Conservation (phyloP, 1,140 invertebrate species). For the Trichogramma pretiosum region DNA sequence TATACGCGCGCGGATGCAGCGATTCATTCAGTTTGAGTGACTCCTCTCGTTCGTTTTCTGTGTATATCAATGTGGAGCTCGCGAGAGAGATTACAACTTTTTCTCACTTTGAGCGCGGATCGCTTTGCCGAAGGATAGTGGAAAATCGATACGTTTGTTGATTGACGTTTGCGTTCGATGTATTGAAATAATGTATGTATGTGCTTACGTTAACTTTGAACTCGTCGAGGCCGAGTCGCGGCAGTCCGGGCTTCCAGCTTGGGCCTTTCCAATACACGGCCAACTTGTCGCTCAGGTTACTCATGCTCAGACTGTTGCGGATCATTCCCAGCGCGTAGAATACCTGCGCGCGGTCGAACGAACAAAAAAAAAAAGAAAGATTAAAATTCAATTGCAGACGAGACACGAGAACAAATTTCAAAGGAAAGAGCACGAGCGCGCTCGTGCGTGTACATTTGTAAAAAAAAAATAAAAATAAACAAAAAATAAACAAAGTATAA, state of each 20-base stretch:
- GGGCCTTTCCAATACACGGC: conserved; percentile 73
- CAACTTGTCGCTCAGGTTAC: conserved; percentile 55
- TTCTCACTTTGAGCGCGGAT: neutral
- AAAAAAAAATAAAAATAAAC: too few relatives aligned
- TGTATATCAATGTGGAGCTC: too few relatives aligned
- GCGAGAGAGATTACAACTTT: too few relatives aligned
- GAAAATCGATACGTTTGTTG: too few relatives aligned
- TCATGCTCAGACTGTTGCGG: conserved; percentile 49
- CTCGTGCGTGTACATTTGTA: too few relatives aligned
- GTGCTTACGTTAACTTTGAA: conserved; percentile 68
- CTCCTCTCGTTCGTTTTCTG: too few relatives aligned
- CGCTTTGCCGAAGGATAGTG: too few relatives aligned
- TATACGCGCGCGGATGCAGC: too few relatives aligned
- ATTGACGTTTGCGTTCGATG: neutral
- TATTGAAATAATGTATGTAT: neutral
- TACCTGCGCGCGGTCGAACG: too few relatives aligned
- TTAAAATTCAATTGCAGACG: neutral
- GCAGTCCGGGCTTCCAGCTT: conserved; percentile 76
- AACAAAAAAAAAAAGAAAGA: neutral
- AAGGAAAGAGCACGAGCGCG: too few relatives aligned
- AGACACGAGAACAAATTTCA: neutral
- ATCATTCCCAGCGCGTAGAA: conserved; percentile 65
- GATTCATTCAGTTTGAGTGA: too few relatives aligned
- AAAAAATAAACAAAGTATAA: too few relatives aligned
- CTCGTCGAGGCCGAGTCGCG: conserved; percentile 66